Evolutionary conservation across 2,797 vertebrate species (phyloP), one percentile per base, ranked within the genome.

Genomic region (Tangara arthus): DNA sequence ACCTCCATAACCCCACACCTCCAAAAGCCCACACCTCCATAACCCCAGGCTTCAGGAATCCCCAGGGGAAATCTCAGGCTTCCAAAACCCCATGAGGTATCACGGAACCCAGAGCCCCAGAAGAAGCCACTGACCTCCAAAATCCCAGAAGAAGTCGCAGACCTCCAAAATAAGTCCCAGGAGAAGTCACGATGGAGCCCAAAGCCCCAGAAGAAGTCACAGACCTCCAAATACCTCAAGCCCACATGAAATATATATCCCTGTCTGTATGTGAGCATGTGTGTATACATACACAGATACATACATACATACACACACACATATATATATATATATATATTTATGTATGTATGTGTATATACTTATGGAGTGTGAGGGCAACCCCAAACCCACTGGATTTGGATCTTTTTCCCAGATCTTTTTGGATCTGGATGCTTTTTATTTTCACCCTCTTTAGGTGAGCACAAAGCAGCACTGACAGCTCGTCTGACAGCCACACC

Each of bases 301-400:
- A 47, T 5, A 27, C 7, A 11, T 10, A 37, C 10, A n/a, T 3
- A 37, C 5, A 37, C 11, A 37, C 37, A 37, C 11, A 37, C 11
- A 37, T 35, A 10, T 3, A 17, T 8, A 16, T 7, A 20, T 3
- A 49, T 12, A 14, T 3, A 32, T 9, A 15, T 9, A 1, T 4
- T 2, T 21, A 1, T 17, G 1, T 11, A 0, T 26, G 1, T 21
- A 3, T 26, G 0, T 15, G 2, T 47, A 9, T 21, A 11, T 11
- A 32, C 4, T 30, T 8, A 15, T 9, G 6, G 24, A 63, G 12
- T 1, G 0, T 16, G 37, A 64, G 5, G 15, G 5, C 12, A 65
- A 15, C 8, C 17, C 39, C 56, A 77, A 82, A 70, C 15, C n/a
- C 41, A 4, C 27, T 5, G 8, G 19, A 46, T 55, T 27, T 17